Conservation (phyloP, 1,140 invertebrate species). For the Eumaeus atala region DNA sequence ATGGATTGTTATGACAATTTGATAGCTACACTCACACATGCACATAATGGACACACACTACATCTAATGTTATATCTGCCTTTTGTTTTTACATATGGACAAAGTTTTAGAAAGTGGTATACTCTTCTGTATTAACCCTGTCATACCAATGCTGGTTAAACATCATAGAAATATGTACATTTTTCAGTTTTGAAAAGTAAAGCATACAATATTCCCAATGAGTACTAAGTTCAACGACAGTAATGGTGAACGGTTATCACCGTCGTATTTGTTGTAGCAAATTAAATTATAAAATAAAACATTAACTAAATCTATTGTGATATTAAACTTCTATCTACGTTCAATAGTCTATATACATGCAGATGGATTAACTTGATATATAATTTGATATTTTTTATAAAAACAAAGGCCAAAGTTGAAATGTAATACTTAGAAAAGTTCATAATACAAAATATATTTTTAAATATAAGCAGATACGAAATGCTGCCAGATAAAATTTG, state of each 20-base stretch:
- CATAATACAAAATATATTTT: constrained; percentile 12
- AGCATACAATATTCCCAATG: no score
- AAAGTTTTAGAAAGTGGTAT: no score
- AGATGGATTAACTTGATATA: background rate
- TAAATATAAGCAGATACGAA: constrained; percentile 9
- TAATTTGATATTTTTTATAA: background rate
- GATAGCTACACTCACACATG: background rate
- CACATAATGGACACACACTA: no score
- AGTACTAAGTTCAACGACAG: no score
- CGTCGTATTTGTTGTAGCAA: constrained; percentile 15
- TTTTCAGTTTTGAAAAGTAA: no score
- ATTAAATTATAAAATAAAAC: background rate
- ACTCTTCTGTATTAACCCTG: no score
- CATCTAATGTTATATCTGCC: no score
- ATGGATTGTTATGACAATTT: no score
- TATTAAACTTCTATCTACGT: constrained; percentile 3
- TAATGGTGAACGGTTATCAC: no score
- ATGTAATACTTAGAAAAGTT: background rate
- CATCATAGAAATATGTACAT: no score
- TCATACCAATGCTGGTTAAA: no score
- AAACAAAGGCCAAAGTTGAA: background rate
- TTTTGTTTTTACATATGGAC: no score
- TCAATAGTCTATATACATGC: constrained; percentile 4
- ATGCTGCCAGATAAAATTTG: constrained; percentile 1
- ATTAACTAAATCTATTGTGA: background rate